phyloP scores from a whole-genome alignment of 2,797 vertebrate genomes.

The Austrolebias charrua region DNA sequence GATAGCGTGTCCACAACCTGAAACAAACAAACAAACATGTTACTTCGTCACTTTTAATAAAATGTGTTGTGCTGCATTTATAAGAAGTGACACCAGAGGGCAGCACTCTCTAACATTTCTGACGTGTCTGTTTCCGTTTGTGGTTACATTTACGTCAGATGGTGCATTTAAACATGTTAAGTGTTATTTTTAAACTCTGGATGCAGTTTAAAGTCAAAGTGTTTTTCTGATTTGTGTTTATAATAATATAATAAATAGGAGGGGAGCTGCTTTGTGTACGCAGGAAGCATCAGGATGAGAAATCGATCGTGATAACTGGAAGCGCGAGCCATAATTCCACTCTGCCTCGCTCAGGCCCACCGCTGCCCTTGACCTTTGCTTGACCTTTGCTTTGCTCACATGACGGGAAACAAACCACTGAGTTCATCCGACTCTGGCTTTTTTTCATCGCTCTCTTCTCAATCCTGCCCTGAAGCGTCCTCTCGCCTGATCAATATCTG shows the following conservation, averaged over 20 bases:
- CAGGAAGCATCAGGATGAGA: not conserved
- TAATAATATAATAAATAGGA: no score
- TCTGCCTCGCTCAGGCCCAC: not conserved
- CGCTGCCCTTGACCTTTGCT: constrained; percentile 42
- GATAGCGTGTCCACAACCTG: constrained; percentile 97
- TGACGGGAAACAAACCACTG: not conserved
- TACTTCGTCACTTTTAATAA: not conserved
- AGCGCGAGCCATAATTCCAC: constrained; percentile 54
- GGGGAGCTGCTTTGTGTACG: no score
- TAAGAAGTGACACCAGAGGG: constrained; percentile 54
- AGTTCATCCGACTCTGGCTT: no score
- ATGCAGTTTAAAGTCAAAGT: no score
- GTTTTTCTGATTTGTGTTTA: no score
- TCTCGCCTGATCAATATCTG: constrained; percentile 62
- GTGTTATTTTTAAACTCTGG: no score
- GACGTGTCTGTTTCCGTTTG: not conserved
- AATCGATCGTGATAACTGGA: constrained; percentile 32
- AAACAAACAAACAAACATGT: constrained; percentile 9
- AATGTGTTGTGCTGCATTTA: constrained; percentile 23
- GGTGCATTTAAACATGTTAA: no score
- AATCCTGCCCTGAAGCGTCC: constrained; percentile 29
- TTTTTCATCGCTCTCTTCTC: no score
- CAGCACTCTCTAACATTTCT: constrained; percentile 50
- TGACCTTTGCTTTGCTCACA: not conserved
- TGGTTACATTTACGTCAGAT: no score